These are phyloP conservation scores for Gallinago jamesoni DNA, from an alignment of 2,113 vertebrate genomes.

Conservation along the genomic window DNA sequence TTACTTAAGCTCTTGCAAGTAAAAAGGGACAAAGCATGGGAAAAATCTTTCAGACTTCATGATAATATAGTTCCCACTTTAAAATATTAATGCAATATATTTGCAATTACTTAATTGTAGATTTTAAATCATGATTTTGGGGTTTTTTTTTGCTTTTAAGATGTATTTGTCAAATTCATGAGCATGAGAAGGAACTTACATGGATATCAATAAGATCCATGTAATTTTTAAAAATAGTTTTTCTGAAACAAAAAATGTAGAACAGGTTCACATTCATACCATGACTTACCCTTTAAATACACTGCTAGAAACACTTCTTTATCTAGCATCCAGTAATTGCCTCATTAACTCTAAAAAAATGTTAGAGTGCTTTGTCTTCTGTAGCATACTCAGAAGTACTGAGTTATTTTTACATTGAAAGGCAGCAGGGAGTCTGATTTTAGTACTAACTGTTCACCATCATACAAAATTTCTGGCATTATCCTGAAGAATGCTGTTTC, in stretches of 20 bases:
- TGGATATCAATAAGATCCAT: not conserved
- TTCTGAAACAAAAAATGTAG: not conserved
- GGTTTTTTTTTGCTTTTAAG: not conserved
- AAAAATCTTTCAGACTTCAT: not conserved
- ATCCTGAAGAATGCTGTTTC: not conserved
- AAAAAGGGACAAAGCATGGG: not conserved
- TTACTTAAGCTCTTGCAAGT: not conserved
- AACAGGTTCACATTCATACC: not conserved
- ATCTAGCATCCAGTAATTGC: not conserved
- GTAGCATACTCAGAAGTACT: not conserved
- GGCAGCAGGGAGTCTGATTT: not conserved
- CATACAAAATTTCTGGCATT: not conserved
- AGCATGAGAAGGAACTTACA: not conserved
- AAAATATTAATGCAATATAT: not conserved
- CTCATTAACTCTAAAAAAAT: not conserved
- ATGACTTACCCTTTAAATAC: not conserved
- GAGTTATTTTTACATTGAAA: constrained; percentile 37
- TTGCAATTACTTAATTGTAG: not conserved
- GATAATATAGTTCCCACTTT: not conserved
- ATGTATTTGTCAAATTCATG: not conserved
- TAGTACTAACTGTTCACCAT: not conserved
- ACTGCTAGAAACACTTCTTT: not conserved
- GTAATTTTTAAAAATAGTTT: not conserved
- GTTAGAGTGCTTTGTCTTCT: not conserved
- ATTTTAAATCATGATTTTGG: not conserved